Percentiles rank a stretch among this genome's conserved stretches.
Conservation (phyloP, 2,797 vertebrate genomes). For the Falco naumanni region DNA sequence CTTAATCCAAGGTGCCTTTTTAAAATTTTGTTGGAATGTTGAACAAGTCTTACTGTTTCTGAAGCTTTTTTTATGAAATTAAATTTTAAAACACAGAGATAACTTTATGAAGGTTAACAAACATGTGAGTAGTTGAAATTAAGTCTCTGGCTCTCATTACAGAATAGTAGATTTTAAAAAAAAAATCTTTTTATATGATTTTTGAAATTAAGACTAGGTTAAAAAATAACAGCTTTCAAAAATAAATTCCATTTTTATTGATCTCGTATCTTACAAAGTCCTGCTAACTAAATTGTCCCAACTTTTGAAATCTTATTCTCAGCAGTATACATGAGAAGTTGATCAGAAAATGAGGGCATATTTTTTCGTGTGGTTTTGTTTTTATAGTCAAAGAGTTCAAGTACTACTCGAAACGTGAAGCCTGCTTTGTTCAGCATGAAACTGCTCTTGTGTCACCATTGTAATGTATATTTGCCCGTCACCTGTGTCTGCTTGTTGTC, state of each 20-base stretch:
- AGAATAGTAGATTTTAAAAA: neutral
- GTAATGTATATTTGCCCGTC: neutral
- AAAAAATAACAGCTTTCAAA: neutral
- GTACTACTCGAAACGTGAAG: neutral
- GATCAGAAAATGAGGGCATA: neutral
- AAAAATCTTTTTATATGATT: neutral
- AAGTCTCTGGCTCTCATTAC: neutral
- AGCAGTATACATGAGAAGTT: neutral
- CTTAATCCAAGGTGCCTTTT: neutral
- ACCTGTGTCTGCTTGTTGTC: conserved; percentile 28
- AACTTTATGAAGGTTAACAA: too few relatives aligned
- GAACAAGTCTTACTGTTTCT: neutral
- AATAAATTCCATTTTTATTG: neutral
- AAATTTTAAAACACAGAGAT: neutral
- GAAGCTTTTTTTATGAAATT: neutral
- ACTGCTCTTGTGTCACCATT: neutral
- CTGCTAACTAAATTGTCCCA: neutral
- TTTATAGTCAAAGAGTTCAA: neutral
- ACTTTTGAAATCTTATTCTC: neutral
- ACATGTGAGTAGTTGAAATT: too few relatives aligned
- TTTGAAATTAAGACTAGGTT: neutral
- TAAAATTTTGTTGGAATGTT: neutral
- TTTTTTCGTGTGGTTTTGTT: neutral
- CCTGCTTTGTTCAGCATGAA: neutral
- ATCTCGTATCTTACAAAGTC: neutral